Evolutionary conservation across 53 echinoderm and acorn worm species (phyloP).

Genomic region (Astropecten irregularis): DNA sequence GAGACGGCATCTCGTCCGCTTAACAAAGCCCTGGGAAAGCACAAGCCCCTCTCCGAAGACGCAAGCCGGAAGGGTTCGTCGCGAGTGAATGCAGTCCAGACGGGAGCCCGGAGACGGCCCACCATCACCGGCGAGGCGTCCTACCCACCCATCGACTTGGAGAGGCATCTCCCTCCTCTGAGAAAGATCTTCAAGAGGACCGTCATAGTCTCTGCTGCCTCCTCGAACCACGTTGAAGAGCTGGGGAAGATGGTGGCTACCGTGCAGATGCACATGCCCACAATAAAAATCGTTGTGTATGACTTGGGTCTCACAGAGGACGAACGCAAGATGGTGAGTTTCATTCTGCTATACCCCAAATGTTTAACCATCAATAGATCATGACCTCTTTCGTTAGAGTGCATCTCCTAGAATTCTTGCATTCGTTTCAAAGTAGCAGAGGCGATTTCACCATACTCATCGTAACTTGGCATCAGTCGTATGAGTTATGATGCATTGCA

Average conservation of each 20-base stretch:
- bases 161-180: background rate
- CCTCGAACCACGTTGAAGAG: conserved; percentile 1
- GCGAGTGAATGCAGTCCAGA: background rate
- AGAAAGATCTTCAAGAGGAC: background rate
- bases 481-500: too few relatives aligned
- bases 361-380: too few relatives aligned
- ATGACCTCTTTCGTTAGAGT: too few relatives aligned
- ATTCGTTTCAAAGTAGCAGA: too few relatives aligned
- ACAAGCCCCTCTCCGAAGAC: too few relatives aligned
- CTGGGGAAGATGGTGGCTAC: background rate
- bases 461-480: too few relatives aligned
- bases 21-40: too few relatives aligned
- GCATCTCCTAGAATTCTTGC: too few relatives aligned
- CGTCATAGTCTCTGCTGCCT: conserved; percentile 2
- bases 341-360: background rate
- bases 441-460: too few relatives aligned
- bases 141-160: conserved; percentile 15
- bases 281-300: background rate
- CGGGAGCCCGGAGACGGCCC: background rate
- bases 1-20: too few relatives aligned
- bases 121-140: too few relatives aligned
- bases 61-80: too few relatives aligned
- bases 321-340: background rate
- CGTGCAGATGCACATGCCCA: conserved; percentile 1
- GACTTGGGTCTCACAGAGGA: conserved; percentile 1